Base-by-base conservation (phyloP, 2,888 invertebrate genomes). In the Amaurobius ferox region DNA sequence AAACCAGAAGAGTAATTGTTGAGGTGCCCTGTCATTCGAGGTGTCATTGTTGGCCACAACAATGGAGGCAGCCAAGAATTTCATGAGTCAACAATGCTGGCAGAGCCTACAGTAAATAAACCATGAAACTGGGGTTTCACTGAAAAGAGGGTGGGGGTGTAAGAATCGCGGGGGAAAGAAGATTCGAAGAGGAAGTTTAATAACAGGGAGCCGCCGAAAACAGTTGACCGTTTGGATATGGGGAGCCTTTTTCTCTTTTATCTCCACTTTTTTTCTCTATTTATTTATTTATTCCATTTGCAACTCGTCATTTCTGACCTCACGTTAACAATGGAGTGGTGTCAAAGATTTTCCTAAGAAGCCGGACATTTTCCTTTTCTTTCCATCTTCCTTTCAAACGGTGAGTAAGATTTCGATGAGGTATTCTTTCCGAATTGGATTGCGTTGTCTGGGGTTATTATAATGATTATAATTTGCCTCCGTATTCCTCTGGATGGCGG, bases 151-250 rank as follows among this genome's bases (percentile, higher is more conserved):
- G 16, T 32, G 29, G 29, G 3, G 48, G 6, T 39, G 7, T 44
- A 30, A 30, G 23, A 30, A 26, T 39, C 6, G 26, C 1, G 62
- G 11, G 40, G 19, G 67, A 40, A 23, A 28, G 35, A 23, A 19
- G 0, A 19, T n/a, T 35, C n/a, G 16, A 11, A 5, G 19, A 61
- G 13, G 61, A 35, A 32, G 32, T 35, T 77, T 85, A 85, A 77
- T 85, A 85, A 85, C 67, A 85, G 77, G 39, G 77, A 85, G 5
- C 83, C 78, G 83, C 66, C 77, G 83, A 77, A 85, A 85, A 85
- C 83, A 85, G 71, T 85, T 77, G 83, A 85, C 71, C 77, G 77
- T 71, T 85, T 68, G 68, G 76, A 83, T 80, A 67, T 39, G 39
- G 76, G 48, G 73, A 23, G 32, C 35, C 19, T 6, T 13, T 61